These are phyloP conservation scores for Amiota mariae DNA, from an alignment of 2,888 invertebrate species.

Conservation along the genomic window DNA sequence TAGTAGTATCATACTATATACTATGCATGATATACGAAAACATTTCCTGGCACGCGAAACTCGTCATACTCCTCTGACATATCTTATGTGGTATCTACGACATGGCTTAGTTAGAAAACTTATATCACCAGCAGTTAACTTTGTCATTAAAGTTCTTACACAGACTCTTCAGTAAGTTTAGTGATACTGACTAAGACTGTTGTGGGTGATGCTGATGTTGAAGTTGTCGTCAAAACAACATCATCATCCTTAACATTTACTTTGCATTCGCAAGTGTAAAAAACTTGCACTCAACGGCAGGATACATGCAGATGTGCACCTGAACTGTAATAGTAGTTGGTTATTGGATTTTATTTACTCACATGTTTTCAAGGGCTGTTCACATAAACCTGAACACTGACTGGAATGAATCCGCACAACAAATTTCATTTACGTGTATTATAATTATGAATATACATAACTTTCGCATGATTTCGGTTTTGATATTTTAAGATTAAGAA, in stretches of 20 bases:
- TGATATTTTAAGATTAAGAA: too few species aligned
- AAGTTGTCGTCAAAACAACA: neutral
- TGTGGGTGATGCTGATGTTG: neutral
- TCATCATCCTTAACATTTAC: neutral
- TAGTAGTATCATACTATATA: neutral
- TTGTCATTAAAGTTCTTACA: slow-evolving; percentile 12
- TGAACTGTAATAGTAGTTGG: neutral
- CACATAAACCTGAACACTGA: too few species aligned
- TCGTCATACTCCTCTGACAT: neutral
- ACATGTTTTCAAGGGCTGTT: too few species aligned
- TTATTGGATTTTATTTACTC: too few species aligned
- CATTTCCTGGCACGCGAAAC: neutral
- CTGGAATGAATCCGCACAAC: too few species aligned
- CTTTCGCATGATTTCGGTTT: too few species aligned
- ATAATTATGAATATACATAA: too few species aligned
- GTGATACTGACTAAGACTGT: neutral
- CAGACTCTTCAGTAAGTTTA: neutral
- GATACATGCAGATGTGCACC: slow-evolving; percentile 12
- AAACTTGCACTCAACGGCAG: neutral
- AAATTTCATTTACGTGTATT: too few species aligned
- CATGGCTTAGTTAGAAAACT: neutral
- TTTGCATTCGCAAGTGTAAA: neutral
- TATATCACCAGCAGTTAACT: slow-evolving; percentile 17
- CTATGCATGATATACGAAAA: neutral
- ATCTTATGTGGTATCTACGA: neutral